These are phyloP conservation scores for Drosophila grimshawi DNA, from an alignment of 1,140 invertebrate species.

Conservation along the genomic window DNA sequence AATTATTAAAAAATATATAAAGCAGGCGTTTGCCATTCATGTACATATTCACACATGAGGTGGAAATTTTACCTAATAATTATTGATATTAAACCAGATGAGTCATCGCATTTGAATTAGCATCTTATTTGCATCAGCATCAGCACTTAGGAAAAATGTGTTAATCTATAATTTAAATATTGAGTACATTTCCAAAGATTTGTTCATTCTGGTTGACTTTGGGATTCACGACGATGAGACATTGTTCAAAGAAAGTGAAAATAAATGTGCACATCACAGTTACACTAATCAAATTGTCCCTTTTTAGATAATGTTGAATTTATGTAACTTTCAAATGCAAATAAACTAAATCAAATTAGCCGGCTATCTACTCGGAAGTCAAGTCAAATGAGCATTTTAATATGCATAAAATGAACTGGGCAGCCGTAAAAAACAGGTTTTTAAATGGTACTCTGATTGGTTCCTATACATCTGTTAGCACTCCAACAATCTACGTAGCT, in stretches of 20 bases:
- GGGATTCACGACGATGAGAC: neutral
- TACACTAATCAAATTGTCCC: neutral
- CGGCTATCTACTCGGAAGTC: neutral
- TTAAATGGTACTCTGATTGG: neutral
- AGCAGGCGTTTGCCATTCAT: neutral
- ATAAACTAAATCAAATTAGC: neutral
- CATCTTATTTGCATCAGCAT: constrained; percentile 16
- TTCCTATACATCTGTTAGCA: neutral
- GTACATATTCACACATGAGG: neutral
- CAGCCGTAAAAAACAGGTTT: constrained; percentile 9
- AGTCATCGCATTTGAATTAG: constrained; percentile 16
- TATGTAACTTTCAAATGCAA: neutral
- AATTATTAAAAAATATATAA: neutral
- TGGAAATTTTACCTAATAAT: constrained; percentile 9
- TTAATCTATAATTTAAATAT: constrained; percentile 24
- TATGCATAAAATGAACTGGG: constrained; percentile 4
- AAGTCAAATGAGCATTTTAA: neutral
- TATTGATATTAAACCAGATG: constrained; percentile 16
- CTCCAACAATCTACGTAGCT: neutral
- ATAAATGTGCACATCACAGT: neutral
- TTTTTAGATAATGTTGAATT: neutral
- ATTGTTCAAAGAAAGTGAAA: neutral
- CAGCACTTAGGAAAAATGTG: constrained; percentile 2
- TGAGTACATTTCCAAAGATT: neutral
- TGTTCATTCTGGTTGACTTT: neutral